A percentile compares a stretch with the other conserved stretches of the same genome.
Evolutionary conservation across 1,140 invertebrate genomes (phyloP).

Genomic region (Apis dorsata): DNA sequence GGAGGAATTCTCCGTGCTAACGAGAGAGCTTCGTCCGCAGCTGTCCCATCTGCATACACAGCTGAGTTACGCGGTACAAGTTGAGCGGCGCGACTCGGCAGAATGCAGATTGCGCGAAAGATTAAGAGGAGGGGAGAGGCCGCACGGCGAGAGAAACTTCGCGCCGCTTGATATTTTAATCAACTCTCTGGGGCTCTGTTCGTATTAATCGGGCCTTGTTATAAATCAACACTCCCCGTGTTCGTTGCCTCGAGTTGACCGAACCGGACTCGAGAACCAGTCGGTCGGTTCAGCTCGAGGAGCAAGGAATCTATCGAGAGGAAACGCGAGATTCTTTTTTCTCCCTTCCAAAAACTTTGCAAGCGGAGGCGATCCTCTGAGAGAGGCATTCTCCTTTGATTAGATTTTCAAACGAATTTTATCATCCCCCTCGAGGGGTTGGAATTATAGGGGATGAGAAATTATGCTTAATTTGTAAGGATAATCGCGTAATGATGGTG

Average conservation of each 20-base stretch:
- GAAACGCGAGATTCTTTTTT: neutral
- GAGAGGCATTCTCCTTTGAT: no score
- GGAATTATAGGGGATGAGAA: no score
- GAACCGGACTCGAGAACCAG: neutral
- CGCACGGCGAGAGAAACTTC: neutral
- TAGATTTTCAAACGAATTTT: no score
- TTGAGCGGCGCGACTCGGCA: neutral
- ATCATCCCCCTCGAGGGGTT: no score
- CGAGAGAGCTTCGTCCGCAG: neutral
- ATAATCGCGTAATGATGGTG: no score
- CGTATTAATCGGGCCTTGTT: slow-evolving; percentile 24
- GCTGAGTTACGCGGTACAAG: slow-evolving; percentile 36
- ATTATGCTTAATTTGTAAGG: no score
- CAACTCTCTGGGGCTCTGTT: neutral
- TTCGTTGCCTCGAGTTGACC: neutral
- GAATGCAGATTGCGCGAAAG: slow-evolving; percentile 34
- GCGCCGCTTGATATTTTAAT: slow-evolving; percentile 41
- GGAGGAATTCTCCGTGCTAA: slow-evolving; percentile 4
- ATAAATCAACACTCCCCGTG: slow-evolving; percentile 20
- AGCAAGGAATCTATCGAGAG: neutral
- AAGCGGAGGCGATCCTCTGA: no score
- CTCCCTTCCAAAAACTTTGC: no score
- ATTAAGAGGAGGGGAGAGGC: slow-evolving; percentile 20
- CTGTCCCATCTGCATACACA: slow-evolving; percentile 28
- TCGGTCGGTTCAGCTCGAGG: neutral